These are phyloP conservation scores for Cathartes aura DNA, from an alignment of 2,113 vertebrate genomes.

Conservation along the genomic window DNA sequence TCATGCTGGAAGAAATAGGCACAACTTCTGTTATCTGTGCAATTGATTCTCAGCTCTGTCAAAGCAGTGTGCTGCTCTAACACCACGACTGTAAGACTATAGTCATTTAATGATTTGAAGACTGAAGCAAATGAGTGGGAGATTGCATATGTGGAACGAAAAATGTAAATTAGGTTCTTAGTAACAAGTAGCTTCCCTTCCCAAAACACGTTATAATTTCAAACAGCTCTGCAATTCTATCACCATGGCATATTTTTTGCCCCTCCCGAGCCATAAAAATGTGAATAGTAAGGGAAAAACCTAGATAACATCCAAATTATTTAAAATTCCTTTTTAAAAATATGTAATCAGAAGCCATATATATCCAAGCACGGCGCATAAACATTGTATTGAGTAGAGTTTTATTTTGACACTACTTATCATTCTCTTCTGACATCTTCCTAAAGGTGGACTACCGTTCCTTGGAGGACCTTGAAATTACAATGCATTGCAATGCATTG, in stretches of 20 bases:
- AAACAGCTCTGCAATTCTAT: not conserved
- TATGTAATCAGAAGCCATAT: not conserved
- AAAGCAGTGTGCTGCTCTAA: not conserved
- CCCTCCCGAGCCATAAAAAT: not conserved
- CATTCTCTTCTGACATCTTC: not conserved
- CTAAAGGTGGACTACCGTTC: not conserved
- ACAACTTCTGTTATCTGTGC: not conserved
- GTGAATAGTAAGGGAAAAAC: not conserved
- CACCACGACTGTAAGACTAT: not conserved
- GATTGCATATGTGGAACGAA: not conserved
- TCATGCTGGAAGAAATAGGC: not conserved
- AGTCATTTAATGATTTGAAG: not conserved
- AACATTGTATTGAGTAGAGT: not conserved
- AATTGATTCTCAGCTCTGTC: not conserved
- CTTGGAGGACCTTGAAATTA: not conserved
- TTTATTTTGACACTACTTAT: not conserved
- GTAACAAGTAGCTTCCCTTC: not conserved
- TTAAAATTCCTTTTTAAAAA: not conserved
- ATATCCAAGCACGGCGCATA: not conserved
- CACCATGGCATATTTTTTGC: not conserved
- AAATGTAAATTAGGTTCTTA: not conserved
- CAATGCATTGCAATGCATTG: not conserved
- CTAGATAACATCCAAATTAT: not conserved
- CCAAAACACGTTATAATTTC: not conserved
- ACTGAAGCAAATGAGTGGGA: not conserved